These are phyloP conservation scores for Montipora cactus DNA, from an alignment of 64 coral and sea anemone genomes.

Conservation along the genomic window DNA sequence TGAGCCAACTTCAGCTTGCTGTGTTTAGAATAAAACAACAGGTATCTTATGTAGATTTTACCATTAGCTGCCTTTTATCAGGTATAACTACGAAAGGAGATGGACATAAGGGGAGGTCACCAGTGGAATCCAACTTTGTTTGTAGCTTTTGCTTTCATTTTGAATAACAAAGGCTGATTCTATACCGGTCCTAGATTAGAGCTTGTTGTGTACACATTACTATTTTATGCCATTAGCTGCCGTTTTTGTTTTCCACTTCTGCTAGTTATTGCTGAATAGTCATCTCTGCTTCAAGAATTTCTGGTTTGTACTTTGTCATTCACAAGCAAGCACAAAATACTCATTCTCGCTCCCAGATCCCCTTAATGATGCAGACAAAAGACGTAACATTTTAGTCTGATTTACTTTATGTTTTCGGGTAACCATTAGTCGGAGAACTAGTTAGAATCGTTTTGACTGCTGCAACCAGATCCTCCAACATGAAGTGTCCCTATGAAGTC, in stretches of 20 bases:
- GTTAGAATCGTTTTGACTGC: no score
- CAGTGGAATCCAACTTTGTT: neutral
- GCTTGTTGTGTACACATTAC: neutral
- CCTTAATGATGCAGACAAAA: no score
- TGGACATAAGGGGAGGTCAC: neutral
- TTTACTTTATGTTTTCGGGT: no score
- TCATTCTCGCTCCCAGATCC: no score
- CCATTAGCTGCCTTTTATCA: neutral
- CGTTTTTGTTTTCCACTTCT: neutral
- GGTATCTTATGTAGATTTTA: neutral
- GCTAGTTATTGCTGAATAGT: neutral
- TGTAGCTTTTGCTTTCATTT: neutral
- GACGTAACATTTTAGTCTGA: no score
- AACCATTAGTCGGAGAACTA: no score
- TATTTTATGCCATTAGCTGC: neutral
- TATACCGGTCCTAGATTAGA: no score
- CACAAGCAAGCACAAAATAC: no score
- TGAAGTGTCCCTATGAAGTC: no score
- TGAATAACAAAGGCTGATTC: neutral
- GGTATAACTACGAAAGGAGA: neutral
- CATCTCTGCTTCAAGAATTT: neutral
- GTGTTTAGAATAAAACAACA: neutral
- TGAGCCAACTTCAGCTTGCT: neutral
- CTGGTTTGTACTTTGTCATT: no score
- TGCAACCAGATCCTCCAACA: no score